Percentiles rank a stretch among this genome's conserved stretches.
Conservation (phyloP, 2,888 invertebrate species). For the Platycheirus albimanus region DNA sequence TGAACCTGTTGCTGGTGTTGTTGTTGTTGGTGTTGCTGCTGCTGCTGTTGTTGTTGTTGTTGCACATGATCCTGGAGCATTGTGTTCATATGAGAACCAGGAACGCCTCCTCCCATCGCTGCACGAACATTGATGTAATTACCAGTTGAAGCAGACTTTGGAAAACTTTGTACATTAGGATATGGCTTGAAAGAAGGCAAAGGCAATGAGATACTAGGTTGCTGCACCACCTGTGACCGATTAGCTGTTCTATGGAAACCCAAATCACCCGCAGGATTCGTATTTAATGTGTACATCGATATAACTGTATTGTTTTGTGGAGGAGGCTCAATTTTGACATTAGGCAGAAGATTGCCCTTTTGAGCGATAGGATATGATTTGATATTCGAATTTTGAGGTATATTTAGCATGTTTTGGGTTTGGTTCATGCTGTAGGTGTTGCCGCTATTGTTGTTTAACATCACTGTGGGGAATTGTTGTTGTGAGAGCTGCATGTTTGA, state of each 20-base stretch:
- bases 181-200: conserved; percentile 79
- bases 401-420: conserved; percentile 74
- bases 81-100: conserved; percentile 52
- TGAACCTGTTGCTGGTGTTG: conserved; percentile 75
- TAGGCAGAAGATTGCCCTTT: conserved; percentile 76
- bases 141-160: conserved; percentile 81
- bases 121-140: conserved; percentile 79
- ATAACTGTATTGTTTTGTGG: conserved; percentile 78
- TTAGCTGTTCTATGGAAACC: conserved; percentile 44
- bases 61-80: conserved; percentile 44
- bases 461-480: conserved; percentile 45
- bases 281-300: conserved; percentile 76
- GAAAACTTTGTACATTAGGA: conserved; percentile 78
- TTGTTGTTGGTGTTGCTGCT: conserved; percentile 57
- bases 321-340: conserved; percentile 79
- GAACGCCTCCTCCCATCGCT: conserved; percentile 25
- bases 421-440: conserved; percentile 53
- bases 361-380: conserved; percentile 66
- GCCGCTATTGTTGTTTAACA: conserved; percentile 74
- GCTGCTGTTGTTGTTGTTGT: conserved; percentile 63
- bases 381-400: conserved; percentile 75
- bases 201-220: conserved; percentile 53
- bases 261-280: conserved; percentile 22
- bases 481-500: conserved; percentile 57
- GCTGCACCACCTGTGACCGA: conserved; percentile 54